phyloP scores from a whole-genome alignment of 2,888 invertebrate genomes.

The Serrognathus titanus region DNA sequence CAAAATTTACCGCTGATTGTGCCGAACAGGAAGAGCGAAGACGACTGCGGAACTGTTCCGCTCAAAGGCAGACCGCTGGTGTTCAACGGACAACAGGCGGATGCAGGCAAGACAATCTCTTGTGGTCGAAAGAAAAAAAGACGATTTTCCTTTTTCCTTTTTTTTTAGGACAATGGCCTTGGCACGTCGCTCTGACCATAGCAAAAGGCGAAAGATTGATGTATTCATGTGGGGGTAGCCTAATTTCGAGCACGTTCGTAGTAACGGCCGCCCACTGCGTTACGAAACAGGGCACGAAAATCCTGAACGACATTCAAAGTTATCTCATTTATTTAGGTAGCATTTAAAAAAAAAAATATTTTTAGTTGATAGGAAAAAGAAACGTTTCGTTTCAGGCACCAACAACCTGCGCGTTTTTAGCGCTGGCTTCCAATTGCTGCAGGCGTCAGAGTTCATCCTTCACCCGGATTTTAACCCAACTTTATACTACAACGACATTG shows the following conservation, averaged over 20 bases:
- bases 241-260: constrained; percentile 55
- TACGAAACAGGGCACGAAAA: constrained; percentile 42
- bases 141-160: neutral
- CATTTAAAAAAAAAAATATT: no score
- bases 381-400: constrained; percentile 31
- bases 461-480: constrained; percentile 46
- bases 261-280: constrained; percentile 67
- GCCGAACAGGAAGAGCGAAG: neutral
- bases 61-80: constrained; percentile 55
- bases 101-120: constrained; percentile 49
- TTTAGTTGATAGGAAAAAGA: no score
- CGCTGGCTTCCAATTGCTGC: constrained; percentile 49
- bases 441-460: constrained; percentile 42
- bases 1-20: neutral
- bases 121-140: neutral
- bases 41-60: constrained; percentile 49
- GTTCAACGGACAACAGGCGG: constrained; percentile 57
- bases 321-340: constrained; percentile 44
- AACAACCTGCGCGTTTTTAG: constrained; percentile 44
- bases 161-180: constrained; percentile 48
- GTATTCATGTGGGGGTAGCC: constrained; percentile 64
- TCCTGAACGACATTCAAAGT: constrained; percentile 36
- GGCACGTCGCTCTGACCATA: constrained; percentile 63
- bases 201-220: constrained; percentile 44
- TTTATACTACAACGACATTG: constrained; percentile 52